Conservation (phyloP, 2,888 invertebrate genomes). For the Dicyrtomina minuta region DNA sequence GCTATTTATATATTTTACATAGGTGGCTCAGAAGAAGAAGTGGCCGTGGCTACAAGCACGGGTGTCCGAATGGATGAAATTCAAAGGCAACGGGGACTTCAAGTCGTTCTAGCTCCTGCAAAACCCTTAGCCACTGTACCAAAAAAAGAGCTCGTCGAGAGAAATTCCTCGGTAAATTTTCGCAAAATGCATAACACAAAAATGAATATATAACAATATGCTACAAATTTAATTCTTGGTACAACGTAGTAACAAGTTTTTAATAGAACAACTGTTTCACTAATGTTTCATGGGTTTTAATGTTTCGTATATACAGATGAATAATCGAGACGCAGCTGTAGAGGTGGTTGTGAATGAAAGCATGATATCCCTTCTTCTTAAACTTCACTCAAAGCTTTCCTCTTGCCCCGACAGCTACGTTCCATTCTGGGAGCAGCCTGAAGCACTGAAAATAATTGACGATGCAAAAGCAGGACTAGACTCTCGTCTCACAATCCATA, state of each 20-base stretch:
- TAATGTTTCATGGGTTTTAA: too few species aligned
- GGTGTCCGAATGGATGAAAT: slow-evolving; percentile 9
- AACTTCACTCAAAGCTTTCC: slow-evolving; percentile 85
- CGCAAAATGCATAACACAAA: neutral
- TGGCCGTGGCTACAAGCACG: neutral
- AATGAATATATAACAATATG: too few species aligned
- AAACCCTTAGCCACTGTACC: slow-evolving; percentile 45
- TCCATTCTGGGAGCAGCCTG: slow-evolving; percentile 54
- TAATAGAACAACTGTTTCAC: neutral
- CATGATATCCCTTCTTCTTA: slow-evolving; percentile 82
- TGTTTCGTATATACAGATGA: too few species aligned
- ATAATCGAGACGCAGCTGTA: slow-evolving; percentile 57
- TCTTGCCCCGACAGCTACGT: slow-evolving; percentile 78
- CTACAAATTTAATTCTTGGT: neutral
- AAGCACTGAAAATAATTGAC: slow-evolving; percentile 40
- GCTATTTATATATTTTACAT: neutral
- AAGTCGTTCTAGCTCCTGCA: slow-evolving; percentile 46
- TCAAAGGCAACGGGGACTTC: slow-evolving; percentile 32
- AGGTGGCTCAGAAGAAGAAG: neutral
- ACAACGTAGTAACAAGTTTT: too few species aligned
- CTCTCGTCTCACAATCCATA: slow-evolving; percentile 34
- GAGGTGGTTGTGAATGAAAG: slow-evolving; percentile 72
- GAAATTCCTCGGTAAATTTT: slow-evolving; percentile 42
- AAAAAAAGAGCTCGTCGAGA: slow-evolving; percentile 47
- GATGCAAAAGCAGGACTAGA: slow-evolving; percentile 42